phyloP scores from a whole-genome alignment of 2,888 invertebrate species.

The Microctonus aethiopoides region DNA sequence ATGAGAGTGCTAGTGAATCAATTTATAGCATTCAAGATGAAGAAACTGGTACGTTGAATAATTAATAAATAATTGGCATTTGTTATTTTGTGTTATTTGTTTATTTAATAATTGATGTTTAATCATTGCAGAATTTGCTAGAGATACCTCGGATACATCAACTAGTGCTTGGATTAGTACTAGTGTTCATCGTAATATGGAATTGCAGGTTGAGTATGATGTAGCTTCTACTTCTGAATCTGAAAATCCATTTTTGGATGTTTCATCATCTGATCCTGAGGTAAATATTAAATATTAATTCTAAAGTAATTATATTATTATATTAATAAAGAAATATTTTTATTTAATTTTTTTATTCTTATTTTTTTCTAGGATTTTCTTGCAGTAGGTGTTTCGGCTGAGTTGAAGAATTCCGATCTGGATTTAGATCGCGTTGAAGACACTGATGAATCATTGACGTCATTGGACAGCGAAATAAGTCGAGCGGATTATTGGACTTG shows the following conservation, averaged over 20 bases:
- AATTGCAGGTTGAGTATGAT: constrained; percentile 53
- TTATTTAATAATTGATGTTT: constrained; percentile 9
- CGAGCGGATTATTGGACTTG: constrained; percentile 75
- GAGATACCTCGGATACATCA: constrained; percentile 57
- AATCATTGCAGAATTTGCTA: constrained; percentile 49
- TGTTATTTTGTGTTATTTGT: not conserved
- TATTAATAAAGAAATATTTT: not conserved
- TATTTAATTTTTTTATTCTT: not conserved
- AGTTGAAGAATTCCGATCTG: constrained; percentile 47
- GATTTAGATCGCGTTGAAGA: constrained; percentile 52
- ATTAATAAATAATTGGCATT: constrained; percentile 12
- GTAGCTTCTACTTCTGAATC: constrained; percentile 51
- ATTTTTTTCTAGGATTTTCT: constrained; percentile 29
- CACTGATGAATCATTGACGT: constrained; percentile 55
- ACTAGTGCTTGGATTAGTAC: constrained; percentile 48
- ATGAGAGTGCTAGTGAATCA: constrained; percentile 70
- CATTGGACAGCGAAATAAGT: constrained; percentile 68
- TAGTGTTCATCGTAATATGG: constrained; percentile 41
- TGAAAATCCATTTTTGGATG: constrained; percentile 46
- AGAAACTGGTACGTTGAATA: constrained; percentile 72
- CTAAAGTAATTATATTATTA: not conserved
- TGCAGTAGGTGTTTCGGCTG: not conserved
- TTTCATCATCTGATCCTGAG: constrained; percentile 55
- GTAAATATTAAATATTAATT: constrained; percentile 38
- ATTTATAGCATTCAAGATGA: constrained; percentile 74